These are phyloP conservation scores for Peromyscus leucopus DNA, from an alignment of 2,113 vertebrate species.

Conservation along the genomic window DNA sequence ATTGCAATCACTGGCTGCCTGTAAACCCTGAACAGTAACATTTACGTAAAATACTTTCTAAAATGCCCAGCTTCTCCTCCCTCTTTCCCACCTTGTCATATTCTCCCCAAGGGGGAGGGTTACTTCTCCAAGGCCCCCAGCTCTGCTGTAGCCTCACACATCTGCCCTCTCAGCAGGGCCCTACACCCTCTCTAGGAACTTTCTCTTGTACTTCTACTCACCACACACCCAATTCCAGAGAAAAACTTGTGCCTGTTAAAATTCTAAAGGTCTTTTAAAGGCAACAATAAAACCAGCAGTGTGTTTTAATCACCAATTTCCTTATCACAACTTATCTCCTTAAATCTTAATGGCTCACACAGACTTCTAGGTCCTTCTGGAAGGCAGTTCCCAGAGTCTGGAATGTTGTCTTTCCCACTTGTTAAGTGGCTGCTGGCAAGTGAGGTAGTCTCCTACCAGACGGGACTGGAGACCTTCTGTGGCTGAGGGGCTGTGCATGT, in stretches of 20 bases:
- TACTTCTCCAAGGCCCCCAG: background rate
- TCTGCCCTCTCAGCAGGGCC: background rate
- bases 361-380: background rate
- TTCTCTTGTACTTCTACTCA: background rate
- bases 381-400: constrained; percentile 12
- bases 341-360: background rate
- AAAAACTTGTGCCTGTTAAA: background rate
- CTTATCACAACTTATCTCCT: background rate
- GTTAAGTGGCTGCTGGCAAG: background rate
- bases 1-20: background rate
- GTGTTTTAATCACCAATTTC: background rate
- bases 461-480: background rate
- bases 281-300: background rate
- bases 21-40: background rate
- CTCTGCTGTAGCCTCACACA: background rate
- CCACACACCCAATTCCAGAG: background rate
- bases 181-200: too few relatives aligned
- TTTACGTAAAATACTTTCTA: background rate
- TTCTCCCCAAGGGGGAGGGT: background rate
- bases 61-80: background rate
- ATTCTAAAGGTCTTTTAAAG: constrained; percentile 29
- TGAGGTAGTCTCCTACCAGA: background rate
- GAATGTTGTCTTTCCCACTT: constrained; percentile 52
- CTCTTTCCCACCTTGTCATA: background rate
- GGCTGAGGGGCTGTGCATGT: background rate